phyloP scores from a whole-genome alignment of 1,140 invertebrate genomes.

The Hesperophylax magnus region DNA sequence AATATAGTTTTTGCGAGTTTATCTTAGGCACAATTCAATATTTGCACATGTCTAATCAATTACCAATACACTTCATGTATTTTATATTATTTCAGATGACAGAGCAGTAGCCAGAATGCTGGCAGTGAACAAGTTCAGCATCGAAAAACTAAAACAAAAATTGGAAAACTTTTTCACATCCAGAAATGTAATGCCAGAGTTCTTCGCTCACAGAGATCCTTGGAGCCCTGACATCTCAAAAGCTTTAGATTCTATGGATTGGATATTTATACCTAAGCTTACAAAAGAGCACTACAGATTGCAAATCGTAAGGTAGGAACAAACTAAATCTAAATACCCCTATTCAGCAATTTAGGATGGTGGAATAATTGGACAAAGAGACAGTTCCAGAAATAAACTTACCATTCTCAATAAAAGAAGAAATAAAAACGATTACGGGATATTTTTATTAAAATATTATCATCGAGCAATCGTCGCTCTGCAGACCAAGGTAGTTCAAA shows the following conservation, averaged over 20 bases:
- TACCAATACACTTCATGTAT: no score
- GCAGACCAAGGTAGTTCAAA: no score
- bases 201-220: constrained; percentile 65
- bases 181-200: constrained; percentile 65
- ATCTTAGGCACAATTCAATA: no score
- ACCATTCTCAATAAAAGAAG: no score
- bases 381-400: no score
- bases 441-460: no score
- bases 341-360: no score
- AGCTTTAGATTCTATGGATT: constrained; percentile 20
- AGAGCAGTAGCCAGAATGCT: constrained; percentile 28
- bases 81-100: constrained; percentile 33
- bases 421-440: no score
- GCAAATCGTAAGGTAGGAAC: constrained; percentile 33
- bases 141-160: constrained; percentile 68
- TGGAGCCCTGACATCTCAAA: constrained; percentile 58
- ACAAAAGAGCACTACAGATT: constrained; percentile 41
- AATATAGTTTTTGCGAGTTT: no score
- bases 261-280: constrained; percentile 33
- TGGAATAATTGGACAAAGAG: no score
- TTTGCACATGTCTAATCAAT: no score
- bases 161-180: constrained; percentile 68
- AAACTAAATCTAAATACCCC: background rate
- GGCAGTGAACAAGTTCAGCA: constrained; percentile 65
- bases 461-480: no score